Evolutionary conservation across 92 coral and sea anemone species (phyloP), one percentile per base, ranked within the genome.

Genomic region (Scolanthus callimorphus): DNA sequence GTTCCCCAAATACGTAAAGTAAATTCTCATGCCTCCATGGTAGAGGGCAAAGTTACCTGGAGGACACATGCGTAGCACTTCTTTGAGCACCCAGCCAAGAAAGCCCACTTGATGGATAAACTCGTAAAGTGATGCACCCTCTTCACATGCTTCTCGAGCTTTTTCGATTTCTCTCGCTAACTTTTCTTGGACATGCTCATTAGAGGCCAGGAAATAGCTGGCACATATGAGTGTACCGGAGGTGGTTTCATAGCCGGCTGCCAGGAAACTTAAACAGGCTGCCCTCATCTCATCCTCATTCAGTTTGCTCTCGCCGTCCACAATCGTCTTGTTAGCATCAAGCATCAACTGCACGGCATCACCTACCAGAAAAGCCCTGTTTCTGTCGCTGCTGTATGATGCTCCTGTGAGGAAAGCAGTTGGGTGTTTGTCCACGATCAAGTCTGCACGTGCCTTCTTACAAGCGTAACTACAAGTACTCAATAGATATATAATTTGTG

Each of bases 161-260:
- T n/a, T 20, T 19, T 77, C 26, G 15, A 77, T 69, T 53, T 77
- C 71, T 54, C 54, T 54, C 43, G 51, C 60, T 27, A 77, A 51
- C 48, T 55, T 77, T 26, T 77, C 77, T 45, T 77, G 83, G 41
- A 69, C 71, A 13, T 61, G 77, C 37, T 57, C 71, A 39, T 77
- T 53, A 20, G 45, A 54, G 38, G 83, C 70, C 39, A 77, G 71
- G 60, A 69, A 77, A 58, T 77, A 62, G 27, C 69, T 19, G 2
- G 71, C 55, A 38, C 61, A 23, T 10, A 72, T 60, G 2, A 69
- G 58, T 2, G 76, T 70, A 26, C 67, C 69, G 49, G 76, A 51
- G 11, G 83, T 77, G 9, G 83, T 77, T 17, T 77, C 83, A 47
- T 59, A 62, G 27, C 83, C 83, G 11, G 83, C 83, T 3, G 74